Evolutionary conservation across 2,797 vertebrate genomes (phyloP), one percentile per base, ranked within the genome.

Genomic region (Siniperca undulata): DNA sequence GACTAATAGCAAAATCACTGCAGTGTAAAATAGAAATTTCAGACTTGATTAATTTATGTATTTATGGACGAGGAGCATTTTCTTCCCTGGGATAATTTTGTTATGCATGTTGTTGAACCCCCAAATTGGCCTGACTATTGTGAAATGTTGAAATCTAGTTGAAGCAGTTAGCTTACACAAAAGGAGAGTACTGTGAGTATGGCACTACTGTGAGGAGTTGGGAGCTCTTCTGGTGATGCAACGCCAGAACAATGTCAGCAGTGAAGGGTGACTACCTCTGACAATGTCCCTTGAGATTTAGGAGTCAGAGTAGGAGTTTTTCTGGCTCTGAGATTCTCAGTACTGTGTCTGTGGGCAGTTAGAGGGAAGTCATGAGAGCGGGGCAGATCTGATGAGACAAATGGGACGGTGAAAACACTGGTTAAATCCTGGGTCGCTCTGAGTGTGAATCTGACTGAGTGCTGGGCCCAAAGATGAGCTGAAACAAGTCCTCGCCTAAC

Each of bases 11-110:
- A 88, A 95, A 96, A 95, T 91, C 95, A 95, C 92, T 91, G 93
- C 93, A 90, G 94, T 96, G 95, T 96, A 96, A 96, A 96, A 96
- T 96, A 95, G 93, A 95, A 96, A 96, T 96, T 96, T 96, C 92
- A 93, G 93, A 95, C 91, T 94, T 95, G 94, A 96, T 96, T 95
- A 96, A 96, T 96, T 96, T 96, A 95, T 95, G 95, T 94, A 96
- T 96, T 96, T 95, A 95, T 93, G 92, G 93, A 92, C 76, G 86
- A 91, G 36, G 36, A 75, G 80, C 86, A 59, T 92, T 91, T 89
- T 87, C n/a, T 84, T 87, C 90, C 91, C 79, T 66, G 56, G 89
- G 89, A 94, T 92, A 88, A 94, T 93, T 94, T 94, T 89, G 89
- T 92, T 92, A 83, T 89, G 83, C 81, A 30, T 89, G 88, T 94